Base-by-base conservation (phyloP, 2,888 invertebrate genomes). In the Allophyes oxyacanthae region DNA sequence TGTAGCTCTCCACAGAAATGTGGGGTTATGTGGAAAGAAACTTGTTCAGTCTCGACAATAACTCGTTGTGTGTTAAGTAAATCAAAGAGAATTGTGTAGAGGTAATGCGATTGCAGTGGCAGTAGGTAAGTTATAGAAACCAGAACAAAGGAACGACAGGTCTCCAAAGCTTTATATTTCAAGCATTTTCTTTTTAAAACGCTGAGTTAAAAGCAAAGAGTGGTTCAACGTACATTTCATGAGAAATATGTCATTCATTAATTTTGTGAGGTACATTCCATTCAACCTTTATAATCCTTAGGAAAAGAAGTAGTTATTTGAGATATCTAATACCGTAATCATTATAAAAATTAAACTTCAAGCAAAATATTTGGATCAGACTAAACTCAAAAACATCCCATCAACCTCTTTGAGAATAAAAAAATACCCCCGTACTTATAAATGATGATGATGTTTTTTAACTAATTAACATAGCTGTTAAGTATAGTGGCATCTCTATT, bases 171-270 rank as follows among this genome's bases (percentile, higher is more conserved):
- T 45, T 49, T 51, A 44, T 43, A 48, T 48, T 44, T 44, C 36
- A 40, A 51, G 9, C 46, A 64, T 70, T 57, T 64, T 64, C 65
- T 57, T 57, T 40, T 34, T 64, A 40, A 70, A 57, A 57, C 48
- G 57, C 25, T 34, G 42, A 43, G 40, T 42, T 57, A 37, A 64
- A 64, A 65, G 58, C 50, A 41, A 51, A 57, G 43, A 38, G 38
- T 42, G 26, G 63, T 54, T 48, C 13, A 15, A 37, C 33, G 43
- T 42, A 33, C 45, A 45, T 42, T 63, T 45, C 54, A 53, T 49
- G 43, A 63, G 32, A 54, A 53, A 36, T 3, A 38, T 53, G 26
- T 53, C 34, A 40, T 54, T 30, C 2, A 53, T 63, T 62, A 64
- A 61, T 63, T 67, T 67, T 44, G 11, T 14, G n/a, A 26, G 8